Evolutionary conservation across 2,113 vertebrate genomes (phyloP).

Genomic region (Probosciger aterrimus): DNA sequence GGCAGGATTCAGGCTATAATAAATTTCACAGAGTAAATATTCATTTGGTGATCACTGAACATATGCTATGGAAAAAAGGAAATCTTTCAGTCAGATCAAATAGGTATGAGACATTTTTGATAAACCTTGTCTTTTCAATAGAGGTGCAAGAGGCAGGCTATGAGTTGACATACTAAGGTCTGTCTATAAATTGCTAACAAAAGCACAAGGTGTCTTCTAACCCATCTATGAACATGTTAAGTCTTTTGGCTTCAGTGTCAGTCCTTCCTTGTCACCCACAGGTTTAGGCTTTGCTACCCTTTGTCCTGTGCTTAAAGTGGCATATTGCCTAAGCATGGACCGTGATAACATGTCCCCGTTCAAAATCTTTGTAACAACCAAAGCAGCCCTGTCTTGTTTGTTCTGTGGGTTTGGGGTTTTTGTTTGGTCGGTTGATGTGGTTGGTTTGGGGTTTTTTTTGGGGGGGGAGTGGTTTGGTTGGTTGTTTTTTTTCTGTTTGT

Average conservation of each 20-base stretch:
- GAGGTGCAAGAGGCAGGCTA: background rate
- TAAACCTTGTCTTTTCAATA: background rate
- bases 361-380: background rate
- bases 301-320: background rate
- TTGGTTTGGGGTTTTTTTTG: background rate
- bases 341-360: background rate
- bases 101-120: background rate
- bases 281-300: background rate
- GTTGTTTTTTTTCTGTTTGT: background rate
- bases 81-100: background rate
- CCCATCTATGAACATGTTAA: background rate
- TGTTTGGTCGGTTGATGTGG: background rate
- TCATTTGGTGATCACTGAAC: background rate
- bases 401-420: background rate
- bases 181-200: background rate
- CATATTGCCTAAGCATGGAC: background rate
- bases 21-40: background rate
- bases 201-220: background rate
- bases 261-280: background rate
- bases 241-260: background rate
- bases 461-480: background rate
- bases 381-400: background rate
- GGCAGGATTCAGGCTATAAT: background rate
- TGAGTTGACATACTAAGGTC: background rate
- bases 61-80: background rate